Evolutionary conservation across 2,888 invertebrate genomes (phyloP).

Genomic region (Stenchaetothrips biformis): DNA sequence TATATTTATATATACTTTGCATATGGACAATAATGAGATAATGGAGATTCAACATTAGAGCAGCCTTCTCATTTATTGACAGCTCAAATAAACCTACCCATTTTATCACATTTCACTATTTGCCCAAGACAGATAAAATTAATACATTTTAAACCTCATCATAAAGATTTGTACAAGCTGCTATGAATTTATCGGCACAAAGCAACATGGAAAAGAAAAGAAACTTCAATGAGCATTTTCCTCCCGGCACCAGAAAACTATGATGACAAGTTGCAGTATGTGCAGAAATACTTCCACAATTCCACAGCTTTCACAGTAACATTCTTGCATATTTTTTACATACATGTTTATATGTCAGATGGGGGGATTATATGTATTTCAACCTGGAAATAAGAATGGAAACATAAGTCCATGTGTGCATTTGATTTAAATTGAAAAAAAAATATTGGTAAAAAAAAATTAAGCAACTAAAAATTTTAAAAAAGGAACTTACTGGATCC

Average conservation of each 20-base stretch:
- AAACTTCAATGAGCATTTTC: not conserved
- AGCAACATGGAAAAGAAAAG: not conserved
- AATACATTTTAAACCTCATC: not conserved
- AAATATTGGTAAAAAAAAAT: no score
- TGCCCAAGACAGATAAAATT: not conserved
- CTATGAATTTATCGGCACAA: not conserved
- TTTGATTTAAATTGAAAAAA: no score
- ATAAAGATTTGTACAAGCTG: not conserved
- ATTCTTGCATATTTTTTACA: no score
- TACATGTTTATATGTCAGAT: no score
- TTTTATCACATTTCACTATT: conserved; percentile 19
- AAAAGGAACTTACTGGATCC: not conserved
- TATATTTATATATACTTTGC: not conserved
- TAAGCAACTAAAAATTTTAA: not conserved
- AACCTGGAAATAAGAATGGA: no score
- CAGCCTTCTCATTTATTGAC: not conserved
- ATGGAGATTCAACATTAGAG: not conserved
- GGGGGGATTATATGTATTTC: no score
- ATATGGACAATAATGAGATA: not conserved
- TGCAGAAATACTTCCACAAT: not conserved
- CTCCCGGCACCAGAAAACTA: not conserved
- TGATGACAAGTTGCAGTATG: not conserved
- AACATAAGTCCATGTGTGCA: no score
- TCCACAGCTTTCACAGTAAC: no score
- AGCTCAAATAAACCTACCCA: not conserved